Conservation (phyloP, 2,797 vertebrate species). For the Oreochromis grahami region DNA sequence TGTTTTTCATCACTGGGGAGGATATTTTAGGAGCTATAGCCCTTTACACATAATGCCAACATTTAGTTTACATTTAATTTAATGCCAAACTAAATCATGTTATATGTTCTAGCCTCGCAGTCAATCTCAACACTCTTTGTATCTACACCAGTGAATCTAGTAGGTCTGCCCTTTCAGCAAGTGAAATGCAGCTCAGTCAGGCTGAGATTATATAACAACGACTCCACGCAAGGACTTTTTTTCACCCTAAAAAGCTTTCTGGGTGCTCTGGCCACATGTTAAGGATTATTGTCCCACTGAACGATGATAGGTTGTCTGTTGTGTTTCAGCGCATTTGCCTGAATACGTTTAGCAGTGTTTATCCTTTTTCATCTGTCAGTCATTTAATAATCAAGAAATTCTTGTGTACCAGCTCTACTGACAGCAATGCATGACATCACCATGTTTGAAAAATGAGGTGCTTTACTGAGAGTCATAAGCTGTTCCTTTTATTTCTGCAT, state of each 20-base stretch:
- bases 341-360: background rate
- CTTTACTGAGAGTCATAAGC: background rate
- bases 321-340: background rate
- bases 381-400: background rate
- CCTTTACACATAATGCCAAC: background rate
- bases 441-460: background rate
- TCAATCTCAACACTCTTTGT: background rate
- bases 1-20: background rate
- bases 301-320: background rate
- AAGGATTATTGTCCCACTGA: background rate
- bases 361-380: background rate
- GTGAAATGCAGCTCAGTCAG: background rate
- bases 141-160: background rate
- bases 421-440: background rate
- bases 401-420: background rate
- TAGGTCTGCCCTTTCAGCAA: background rate
- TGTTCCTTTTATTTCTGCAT: background rate
- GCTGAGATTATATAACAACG: background rate
- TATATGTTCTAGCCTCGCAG: background rate
- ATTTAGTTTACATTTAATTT: background rate
- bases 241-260: background rate
- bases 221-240: background rate
- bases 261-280: background rate
- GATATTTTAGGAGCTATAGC: background rate
- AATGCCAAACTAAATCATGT: background rate